Base-by-base conservation (phyloP, 2,113 vertebrate species). In the Nothobranchius kuhntae region DNA sequence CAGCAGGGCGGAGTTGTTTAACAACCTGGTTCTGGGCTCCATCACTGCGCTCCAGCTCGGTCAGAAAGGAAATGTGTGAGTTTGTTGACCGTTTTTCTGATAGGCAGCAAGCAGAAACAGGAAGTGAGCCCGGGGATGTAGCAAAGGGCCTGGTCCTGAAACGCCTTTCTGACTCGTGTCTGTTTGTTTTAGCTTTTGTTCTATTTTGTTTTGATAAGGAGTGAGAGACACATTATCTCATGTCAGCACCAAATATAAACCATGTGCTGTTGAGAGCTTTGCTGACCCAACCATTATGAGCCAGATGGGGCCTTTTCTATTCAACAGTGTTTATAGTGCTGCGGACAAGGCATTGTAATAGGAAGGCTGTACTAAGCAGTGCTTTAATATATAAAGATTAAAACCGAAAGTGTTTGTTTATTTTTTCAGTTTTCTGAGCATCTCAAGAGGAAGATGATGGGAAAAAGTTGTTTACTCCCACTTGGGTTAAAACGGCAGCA, bases 61-160 rank as follows among this genome's bases (percentile, higher is more conserved):
- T 44, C 53, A 61, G 26, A 79, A 53, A 82, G 83, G 80, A 87
- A 88, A 73, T 63, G 64, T 51, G 13, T 77, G 55, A 75, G 71
- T 47, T 81, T 82, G 86, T 82, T 80, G 79, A 72, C 68, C 71
- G 65, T 74, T 83, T 78, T 73, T 83, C 85, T 87, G 76, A 89
- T 89, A 89, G 85, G 84, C 78, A 80, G 66, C 89, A 89, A 84
- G 84, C 78, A 81, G 66, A 46, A 45, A 68, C 65, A 72, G 77
- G 73, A 85, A 76, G 83, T 24, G 80, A 40, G 72, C 50, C 58
- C 21, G 21, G 21, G 21, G 73, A 77, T 71, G 63, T 69, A 69
- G 68, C 36, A 11, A 13, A 67, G 63, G 62, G 48, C 12, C 21
- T 71, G 56, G 57, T 72, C 65, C 59, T 55, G 75, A 79, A 79